Evolutionary conservation across 2,113 vertebrate genomes (phyloP), one percentile per base, ranked within the genome.

Genomic region (Pycnonotus jocosus): DNA sequence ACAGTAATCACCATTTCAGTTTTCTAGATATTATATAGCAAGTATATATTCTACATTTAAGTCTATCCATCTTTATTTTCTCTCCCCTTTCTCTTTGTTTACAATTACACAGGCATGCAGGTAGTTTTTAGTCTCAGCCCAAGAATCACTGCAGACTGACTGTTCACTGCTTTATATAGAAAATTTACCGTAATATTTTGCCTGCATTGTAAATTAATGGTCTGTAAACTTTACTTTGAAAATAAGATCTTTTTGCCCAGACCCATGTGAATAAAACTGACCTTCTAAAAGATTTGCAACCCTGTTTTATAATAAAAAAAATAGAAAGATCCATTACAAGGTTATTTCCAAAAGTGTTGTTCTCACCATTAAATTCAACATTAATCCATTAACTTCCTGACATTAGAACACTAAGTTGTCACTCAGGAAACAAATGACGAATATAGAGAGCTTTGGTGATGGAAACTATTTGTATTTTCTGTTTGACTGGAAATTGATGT

Each of bases 311-410:
- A 97, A 97, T 83, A 83, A 95, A 96, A 96, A 94, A 56, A 77
- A 62, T 38, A 42, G 74, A 96, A 94, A 95, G 91, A 96, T 84
- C 66, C 71, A 89, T 96, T 95, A 97, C 71, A 78, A 95, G 95
- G 79, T 85, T 93, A 91, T 96, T 97, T 97, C 50, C 72, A 94
- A 79, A 97, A 96, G 77, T 86, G 86, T 73, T 95, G 85, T 77
- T 97, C 88, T 97, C 88, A 91, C 73, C 81, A 97, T 97, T 97
- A 97, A 96, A 84, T 97, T 95, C 72, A 92, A 92, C 74, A 95
- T 82, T 96, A 97, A 97, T 98, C 93, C 94, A 96, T 97, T 97
- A 97, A 95, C 91, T 94, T 77, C 92, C 60, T 92, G 92, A 97
- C 96, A 96, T 90, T 95, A 94, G 84, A 93, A 96, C 88, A 91